Evolutionary conservation across 2,888 invertebrate genomes (phyloP).

Genomic region (Agrilus cyanescens): DNA sequence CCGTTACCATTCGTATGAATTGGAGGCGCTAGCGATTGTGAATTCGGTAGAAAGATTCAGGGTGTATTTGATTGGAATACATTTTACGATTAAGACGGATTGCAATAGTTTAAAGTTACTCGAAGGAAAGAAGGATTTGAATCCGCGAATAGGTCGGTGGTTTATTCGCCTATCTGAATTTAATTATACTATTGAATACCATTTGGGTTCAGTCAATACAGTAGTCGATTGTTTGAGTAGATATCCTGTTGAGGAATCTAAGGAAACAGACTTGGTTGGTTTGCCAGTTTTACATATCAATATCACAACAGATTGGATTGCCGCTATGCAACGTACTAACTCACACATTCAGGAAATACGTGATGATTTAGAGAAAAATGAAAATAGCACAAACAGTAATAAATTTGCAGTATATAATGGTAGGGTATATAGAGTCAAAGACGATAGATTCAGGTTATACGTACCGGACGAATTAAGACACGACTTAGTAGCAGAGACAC

Average conservation of each 20-base stretch:
- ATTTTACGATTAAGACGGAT: too few species aligned
- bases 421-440: conserved; percentile 10
- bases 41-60: conserved; percentile 4
- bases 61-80: too few species aligned
- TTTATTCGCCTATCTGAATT: conserved; percentile 10
- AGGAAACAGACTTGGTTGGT: conserved; percentile 9
- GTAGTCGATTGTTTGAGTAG: conserved; percentile 14
- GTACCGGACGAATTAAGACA: conserved; percentile 9
- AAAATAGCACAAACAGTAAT: neutral
- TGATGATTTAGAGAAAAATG: too few species aligned
- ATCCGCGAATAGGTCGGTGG: conserved; percentile 6
- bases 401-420: conserved; percentile 8
- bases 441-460: conserved; percentile 7
- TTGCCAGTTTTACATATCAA: conserved; percentile 10
- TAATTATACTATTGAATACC: conserved; percentile 15
- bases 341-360: too few species aligned
- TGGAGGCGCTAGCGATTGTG: conserved; percentile 9
- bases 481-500: conserved; percentile 7
- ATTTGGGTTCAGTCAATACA: conserved; percentile 10
- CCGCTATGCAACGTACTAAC: conserved; percentile 3
- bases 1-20: conserved; percentile 17
- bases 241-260: conserved; percentile 11
- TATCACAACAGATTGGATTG: conserved; percentile 3
- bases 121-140: conserved; percentile 2
- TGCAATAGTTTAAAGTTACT: too few species aligned